phyloP scores from a whole-genome alignment of 2,113 vertebrate species.

The Dromiciops gliroides region DNA sequence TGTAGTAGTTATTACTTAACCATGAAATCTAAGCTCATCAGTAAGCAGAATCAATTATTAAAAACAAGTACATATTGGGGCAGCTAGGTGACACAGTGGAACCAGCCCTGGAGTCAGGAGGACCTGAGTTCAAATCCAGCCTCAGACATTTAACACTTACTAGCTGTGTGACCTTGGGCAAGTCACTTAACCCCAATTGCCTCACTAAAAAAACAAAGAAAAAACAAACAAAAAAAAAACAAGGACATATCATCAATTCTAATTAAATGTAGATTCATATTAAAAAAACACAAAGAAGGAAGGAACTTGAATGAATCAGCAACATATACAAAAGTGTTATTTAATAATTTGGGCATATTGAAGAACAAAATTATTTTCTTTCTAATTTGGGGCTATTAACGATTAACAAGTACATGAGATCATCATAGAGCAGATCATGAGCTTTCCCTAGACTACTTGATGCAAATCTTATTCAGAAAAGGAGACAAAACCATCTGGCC shows the following conservation, averaged over 20 bases:
- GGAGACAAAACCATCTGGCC: conserved; percentile 34
- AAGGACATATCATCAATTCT: background rate
- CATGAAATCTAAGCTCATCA: background rate
- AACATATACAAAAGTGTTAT: conserved; percentile 1
- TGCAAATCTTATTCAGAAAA: background rate
- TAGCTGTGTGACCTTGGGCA: too few species aligned
- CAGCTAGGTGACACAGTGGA: too few species aligned
- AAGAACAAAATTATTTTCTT: background rate
- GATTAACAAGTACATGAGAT: conserved; percentile 24
- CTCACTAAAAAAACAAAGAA: too few species aligned
- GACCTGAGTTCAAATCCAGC: too few species aligned
- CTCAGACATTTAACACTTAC: too few species aligned
- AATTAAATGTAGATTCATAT: background rate
- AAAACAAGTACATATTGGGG: background rate
- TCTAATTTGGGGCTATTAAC: conserved; percentile 21
- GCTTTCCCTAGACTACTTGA: background rate
- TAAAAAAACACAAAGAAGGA: too few species aligned
- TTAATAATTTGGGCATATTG: background rate
- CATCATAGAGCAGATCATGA: background rate
- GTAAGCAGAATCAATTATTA: background rate
- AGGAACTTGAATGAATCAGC: background rate
- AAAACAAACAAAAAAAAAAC: too few species aligned
- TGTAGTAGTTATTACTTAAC: background rate
- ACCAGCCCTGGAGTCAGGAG: too few species aligned
- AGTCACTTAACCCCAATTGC: too few species aligned